Evolutionary conservation across 2,888 invertebrate genomes (phyloP), one percentile per base, ranked within the genome.

Genomic region (Nematopogon swammerdamellus): DNA sequence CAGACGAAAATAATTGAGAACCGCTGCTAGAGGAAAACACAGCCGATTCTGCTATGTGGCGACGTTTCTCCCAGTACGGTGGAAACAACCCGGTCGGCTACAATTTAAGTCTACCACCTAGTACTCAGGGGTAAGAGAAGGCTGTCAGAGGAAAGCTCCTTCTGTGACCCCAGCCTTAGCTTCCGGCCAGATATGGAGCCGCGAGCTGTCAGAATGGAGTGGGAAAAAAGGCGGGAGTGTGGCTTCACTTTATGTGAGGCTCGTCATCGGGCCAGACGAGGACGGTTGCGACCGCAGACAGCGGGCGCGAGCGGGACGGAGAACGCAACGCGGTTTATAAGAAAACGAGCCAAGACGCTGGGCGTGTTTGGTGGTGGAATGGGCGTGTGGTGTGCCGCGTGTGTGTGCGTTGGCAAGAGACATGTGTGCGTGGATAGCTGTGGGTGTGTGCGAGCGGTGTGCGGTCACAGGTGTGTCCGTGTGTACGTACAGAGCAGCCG

Each of bases 221-320:
- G 77, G 79, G 79, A 80, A 80, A 80, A 80, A 80, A 80, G 80
- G 80, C 80, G 80, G 80, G 80, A 80, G 80, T 80, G 80, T 70
- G 80, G 79, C 77, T 61, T 70, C 75, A 70, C 72, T 79, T 80
- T 79, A 80, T 79, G 76, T 73, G 80, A 72, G 68, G 71, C 79
- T 79, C 79, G 74, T 79, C 76, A 79, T 79, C 72, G 75, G 74
- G 76, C 55, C 53, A 65, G 69, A 74, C 59, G 58, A 70, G 67
- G 72, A 70, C 59, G 56, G 54, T 50, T 53, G 54, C 56, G 56
- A 57, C 57, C 54, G 30, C 50, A 44, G 45, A n/a, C 55, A 55
- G 50, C 50, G 56, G 29, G 67, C 49, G 47, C 61, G 68, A 79
- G 61, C 59, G 62, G 65, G 75, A 77, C 63, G 64, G 64, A 65